Evolutionary conservation across 2,888 invertebrate genomes (phyloP), one percentile per base, ranked within the genome.

Genomic region (Drosophila picticornis): DNA sequence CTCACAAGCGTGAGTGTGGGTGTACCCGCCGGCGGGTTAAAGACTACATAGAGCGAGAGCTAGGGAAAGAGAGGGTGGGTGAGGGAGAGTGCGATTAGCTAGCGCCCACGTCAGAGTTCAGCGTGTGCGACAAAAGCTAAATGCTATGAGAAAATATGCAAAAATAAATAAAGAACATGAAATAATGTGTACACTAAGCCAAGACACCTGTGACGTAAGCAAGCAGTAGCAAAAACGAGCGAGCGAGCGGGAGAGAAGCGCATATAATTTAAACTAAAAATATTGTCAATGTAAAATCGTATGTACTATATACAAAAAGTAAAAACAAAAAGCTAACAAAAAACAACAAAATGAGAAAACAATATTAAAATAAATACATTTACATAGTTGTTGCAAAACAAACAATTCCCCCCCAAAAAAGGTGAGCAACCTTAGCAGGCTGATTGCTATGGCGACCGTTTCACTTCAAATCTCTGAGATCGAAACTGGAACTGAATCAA

Each of bases 1-100:
- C 64, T 22, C 27, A 61, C 64, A 70, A 64, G 83, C 77, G 75
- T 68, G 11, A 31, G 56, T 46, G 65, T 63, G 77, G 71, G 64
- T 68, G 76, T 56, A 88, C 90, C 90, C 87, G 90, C 88, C 88
- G 90, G 89, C 90, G 90, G 88, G 88, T 88, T 72, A 83, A 72
- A 86, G 68, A 59, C 81, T 64, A 69, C 38, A 56, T 48, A 63
- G 19, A 22, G n/a, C 32, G 16, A 58, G 56, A 46, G 31, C 36
- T 22, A n/a, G 31, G 59, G 36, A 61, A 51, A 51, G 7, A 27
- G 13, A 64, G n/a, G 27, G 9, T n/a, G 55, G 13, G 36, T 7
- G 34, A 5, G 16, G 16, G 27, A 27, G 38, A 53, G 52, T 27
- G 34, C 25, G n/a, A 29, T 51, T 46, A 61, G 29, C n/a, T 25